phyloP scores from a whole-genome alignment of 2,888 invertebrate species.

The Bellardia bayeri region DNA sequence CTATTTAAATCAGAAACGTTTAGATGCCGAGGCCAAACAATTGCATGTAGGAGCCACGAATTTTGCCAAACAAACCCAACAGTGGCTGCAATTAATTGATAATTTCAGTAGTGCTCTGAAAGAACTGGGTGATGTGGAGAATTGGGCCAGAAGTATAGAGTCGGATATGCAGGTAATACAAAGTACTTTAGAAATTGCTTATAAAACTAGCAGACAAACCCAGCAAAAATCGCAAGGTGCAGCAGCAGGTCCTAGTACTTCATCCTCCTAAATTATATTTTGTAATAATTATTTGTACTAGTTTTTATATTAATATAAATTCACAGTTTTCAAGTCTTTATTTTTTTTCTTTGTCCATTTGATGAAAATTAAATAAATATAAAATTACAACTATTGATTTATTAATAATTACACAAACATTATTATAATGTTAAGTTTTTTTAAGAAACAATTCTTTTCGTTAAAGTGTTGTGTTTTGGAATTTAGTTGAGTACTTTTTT shows the following conservation, averaged over 20 bases:
- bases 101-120: constrained; percentile 93
- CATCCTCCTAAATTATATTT: neutral
- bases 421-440: constrained; percentile 34
- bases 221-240: constrained; percentile 60
- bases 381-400: constrained; percentile 44
- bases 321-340: constrained; percentile 50
- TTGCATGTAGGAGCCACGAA: constrained; percentile 96
- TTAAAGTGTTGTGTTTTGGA: no score
- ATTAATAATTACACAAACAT: constrained; percentile 47
- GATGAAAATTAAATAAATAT: constrained; percentile 45
- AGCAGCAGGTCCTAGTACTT: neutral
- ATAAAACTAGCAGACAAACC: constrained; percentile 88
- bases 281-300: neutral
- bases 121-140: constrained; percentile 99
- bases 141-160: constrained; percentile 99
- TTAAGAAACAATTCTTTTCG: neutral
- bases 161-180: constrained; percentile 97
- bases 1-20: constrained; percentile 98
- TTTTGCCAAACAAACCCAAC: constrained; percentile 98
- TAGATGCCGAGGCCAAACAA: constrained; percentile 98
- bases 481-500: no score
- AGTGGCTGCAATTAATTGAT: constrained; percentile 97
- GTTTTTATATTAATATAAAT: constrained; percentile 37
- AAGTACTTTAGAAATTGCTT: constrained; percentile 96
- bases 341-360: constrained; percentile 40